These are phyloP conservation scores for Nasonia vitripennis DNA, from an alignment of 1,140 invertebrate species.

Conservation along the genomic window DNA sequence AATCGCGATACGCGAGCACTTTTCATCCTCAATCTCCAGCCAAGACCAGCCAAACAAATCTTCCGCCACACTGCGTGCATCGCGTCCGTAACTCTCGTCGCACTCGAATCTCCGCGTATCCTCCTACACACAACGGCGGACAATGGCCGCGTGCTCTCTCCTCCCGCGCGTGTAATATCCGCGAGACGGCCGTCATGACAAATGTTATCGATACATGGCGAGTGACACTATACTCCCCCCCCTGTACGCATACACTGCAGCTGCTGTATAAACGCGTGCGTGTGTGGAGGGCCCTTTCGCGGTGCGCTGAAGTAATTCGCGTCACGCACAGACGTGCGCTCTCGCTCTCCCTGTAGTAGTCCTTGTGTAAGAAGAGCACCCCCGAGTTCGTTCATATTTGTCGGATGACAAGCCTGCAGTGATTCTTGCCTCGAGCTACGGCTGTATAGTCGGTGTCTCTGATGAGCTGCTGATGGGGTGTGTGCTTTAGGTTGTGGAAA, in stretches of 20 bases:
- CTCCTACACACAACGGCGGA: not conserved
- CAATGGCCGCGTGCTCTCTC: not conserved
- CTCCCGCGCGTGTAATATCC: conserved; percentile 19
- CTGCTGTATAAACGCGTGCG: conserved; percentile 19
- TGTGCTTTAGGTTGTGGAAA: not conserved
- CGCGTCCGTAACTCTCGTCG: too few species aligned
- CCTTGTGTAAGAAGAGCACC: not conserved
- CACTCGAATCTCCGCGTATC: not conserved
- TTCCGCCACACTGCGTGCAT: not conserved
- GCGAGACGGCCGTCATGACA: conserved; percentile 31
- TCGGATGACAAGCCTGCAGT: not conserved
- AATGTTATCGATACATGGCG: conserved; percentile 59
- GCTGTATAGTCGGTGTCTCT: not conserved
- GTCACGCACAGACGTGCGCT: conserved; percentile 46
- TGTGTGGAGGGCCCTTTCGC: conserved; percentile 30
- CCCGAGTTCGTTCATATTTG: not conserved
- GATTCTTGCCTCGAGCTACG: not conserved
- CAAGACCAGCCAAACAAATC: not conserved
- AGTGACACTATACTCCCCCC: conserved; percentile 41
- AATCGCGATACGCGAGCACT: not conserved
- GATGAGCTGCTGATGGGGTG: not conserved
- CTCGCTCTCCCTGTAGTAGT: too few species aligned
- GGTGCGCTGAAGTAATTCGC: conserved; percentile 42
- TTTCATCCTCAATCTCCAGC: not conserved
- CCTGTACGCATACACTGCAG: not conserved